Conservation (phyloP, 1,140 invertebrate genomes). For the Eupeodes corollae region DNA sequence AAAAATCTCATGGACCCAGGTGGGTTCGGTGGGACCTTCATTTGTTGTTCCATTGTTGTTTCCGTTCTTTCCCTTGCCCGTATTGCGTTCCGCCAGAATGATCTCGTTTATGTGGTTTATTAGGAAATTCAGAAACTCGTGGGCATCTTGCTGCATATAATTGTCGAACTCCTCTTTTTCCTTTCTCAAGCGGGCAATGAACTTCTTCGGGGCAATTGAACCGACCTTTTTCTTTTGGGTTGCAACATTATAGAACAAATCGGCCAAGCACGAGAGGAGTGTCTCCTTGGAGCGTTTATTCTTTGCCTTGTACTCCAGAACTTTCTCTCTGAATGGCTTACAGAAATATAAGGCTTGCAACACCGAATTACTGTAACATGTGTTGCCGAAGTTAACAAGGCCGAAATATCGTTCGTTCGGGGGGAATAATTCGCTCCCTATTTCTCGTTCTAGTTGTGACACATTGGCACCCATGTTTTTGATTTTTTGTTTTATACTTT, state of each 20-base stretch:
- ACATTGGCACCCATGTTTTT: conserved; percentile 80
- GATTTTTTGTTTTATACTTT: no score
- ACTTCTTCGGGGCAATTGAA: conserved; percentile 98
- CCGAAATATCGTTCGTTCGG: conserved; percentile 98
- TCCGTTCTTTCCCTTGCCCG: conserved; percentile 45
- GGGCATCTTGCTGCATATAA: conserved; percentile 99
- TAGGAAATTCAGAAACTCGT: conserved; percentile 98
- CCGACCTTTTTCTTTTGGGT: conserved; percentile 99
- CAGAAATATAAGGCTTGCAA: conserved; percentile 99
- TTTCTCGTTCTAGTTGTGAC: conserved; percentile 95
- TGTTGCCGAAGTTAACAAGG: conserved; percentile 99
- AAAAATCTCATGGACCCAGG: conserved; percentile 99
- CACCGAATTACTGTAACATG: conserved; percentile 99
- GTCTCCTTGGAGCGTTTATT: conserved; percentile 98
- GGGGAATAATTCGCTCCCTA: conserved; percentile 93
- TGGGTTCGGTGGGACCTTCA: conserved; percentile 65
- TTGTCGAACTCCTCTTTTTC: conserved; percentile 99
- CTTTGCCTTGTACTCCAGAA: conserved; percentile 95
- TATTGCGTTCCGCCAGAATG: conserved; percentile 76
- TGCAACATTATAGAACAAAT: conserved; percentile 97
- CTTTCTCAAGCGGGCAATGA: conserved; percentile 94
- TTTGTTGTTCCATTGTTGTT: conserved; percentile 8
- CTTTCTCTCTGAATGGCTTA: conserved; percentile 95
- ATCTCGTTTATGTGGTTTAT: conserved; percentile 95
- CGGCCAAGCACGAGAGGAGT: conserved; percentile 90